These are phyloP conservation scores for Matsumurasca onukii DNA, from an alignment of 1,140 invertebrate genomes.

Conservation along the genomic window DNA sequence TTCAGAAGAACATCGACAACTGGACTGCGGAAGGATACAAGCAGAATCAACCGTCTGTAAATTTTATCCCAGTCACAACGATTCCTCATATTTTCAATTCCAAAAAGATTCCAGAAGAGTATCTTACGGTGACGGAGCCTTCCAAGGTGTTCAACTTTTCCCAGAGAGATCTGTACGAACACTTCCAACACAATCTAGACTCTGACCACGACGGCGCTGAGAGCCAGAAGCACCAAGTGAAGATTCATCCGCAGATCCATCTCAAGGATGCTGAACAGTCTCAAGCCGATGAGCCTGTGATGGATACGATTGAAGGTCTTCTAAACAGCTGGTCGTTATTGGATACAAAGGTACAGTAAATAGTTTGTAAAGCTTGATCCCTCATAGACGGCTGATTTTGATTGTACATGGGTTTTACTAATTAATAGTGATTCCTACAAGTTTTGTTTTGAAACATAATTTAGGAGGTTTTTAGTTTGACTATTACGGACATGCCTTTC, in stretches of 20 bases:
- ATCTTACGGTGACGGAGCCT: conserved; percentile 61
- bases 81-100: conserved; percentile 54
- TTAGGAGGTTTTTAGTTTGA: too few species aligned
- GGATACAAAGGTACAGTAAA: conserved; percentile 41
- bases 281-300: neutral
- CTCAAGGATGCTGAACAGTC: conserved; percentile 36
- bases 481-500: too few species aligned
- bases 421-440: too few species aligned
- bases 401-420: too few species aligned
- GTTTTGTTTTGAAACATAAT: too few species aligned
- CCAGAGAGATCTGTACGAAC: conserved; percentile 40
- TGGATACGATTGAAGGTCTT: conserved; percentile 4
- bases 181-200: conserved; percentile 29
- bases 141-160: conserved; percentile 44
- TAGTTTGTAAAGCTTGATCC: conserved; percentile 35
- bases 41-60: conserved; percentile 43
- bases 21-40: conserved; percentile 77
- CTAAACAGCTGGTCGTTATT: conserved; percentile 38
- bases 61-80: conserved; percentile 28
- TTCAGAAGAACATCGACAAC: conserved; percentile 80
- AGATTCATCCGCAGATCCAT: conserved; percentile 43
- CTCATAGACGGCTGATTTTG: too few species aligned
- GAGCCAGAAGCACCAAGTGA: conserved; percentile 48
- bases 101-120: conserved; percentile 75
- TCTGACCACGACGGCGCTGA: conserved; percentile 58